Evolutionary conservation across 1,140 invertebrate genomes (phyloP).

Genomic region (Odontomachus brunneus): DNA sequence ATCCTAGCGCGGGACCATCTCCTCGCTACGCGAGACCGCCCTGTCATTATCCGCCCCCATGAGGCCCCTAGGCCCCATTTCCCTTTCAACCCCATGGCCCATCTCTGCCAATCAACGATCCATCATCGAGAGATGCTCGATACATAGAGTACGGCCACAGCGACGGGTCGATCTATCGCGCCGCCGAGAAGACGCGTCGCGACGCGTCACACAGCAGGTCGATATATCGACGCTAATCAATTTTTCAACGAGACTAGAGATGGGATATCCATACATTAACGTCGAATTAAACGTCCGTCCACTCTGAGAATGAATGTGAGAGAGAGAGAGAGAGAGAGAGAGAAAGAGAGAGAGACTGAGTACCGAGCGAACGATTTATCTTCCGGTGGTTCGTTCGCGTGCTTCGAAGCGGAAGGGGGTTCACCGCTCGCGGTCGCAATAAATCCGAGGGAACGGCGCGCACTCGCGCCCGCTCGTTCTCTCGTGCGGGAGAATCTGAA

Average conservation of each 20-base stretch:
- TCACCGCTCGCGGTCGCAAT: conserved; percentile 17
- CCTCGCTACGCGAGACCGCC: conserved; percentile 79
- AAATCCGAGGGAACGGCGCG: conserved; percentile 46
- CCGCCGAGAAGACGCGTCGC: conserved; percentile 20
- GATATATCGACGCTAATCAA: conserved; percentile 52
- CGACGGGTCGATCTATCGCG: conserved; percentile 58
- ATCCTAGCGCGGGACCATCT: conserved; percentile 70
- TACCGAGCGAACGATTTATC: conserved; percentile 15
- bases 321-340: no score
- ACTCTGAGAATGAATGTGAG: neutral
- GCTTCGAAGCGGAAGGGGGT: neutral
- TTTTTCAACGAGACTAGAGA: conserved; percentile 42
- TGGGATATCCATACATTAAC: conserved; percentile 39
- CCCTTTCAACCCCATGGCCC: conserved; percentile 81
- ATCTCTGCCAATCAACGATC: conserved; percentile 83
- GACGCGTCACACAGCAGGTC: conserved; percentile 39
- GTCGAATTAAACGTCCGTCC: conserved; percentile 17
- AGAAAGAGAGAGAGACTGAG: no score
- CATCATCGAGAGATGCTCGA: conserved; percentile 79
- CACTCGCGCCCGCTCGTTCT: no score
- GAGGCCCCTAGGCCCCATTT: conserved; percentile 80
- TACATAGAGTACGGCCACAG: conserved; percentile 28
- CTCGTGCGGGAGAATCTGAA: conserved; percentile 63
- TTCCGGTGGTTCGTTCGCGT: neutral
- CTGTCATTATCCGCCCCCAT: conserved; percentile 85